These are phyloP conservation scores for Elachura formosa DNA, from an alignment of 2,113 vertebrate species.

Conservation along the genomic window DNA sequence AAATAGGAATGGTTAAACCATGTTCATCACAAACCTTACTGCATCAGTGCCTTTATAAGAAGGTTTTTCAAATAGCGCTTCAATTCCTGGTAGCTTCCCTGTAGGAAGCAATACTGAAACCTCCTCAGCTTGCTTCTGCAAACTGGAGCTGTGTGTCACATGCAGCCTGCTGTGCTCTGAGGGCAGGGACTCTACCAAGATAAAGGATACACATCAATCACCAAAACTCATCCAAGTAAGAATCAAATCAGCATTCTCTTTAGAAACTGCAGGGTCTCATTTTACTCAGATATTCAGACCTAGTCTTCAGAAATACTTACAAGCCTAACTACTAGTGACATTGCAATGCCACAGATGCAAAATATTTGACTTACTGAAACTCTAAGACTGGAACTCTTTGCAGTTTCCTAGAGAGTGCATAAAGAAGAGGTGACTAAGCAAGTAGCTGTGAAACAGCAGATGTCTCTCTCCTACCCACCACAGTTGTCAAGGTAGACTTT, in stretches of 20 bases:
- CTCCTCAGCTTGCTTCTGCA: not conserved
- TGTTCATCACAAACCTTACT: not conserved
- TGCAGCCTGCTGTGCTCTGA: not conserved
- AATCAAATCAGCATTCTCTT: not conserved
- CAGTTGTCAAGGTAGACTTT: not conserved
- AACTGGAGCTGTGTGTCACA: not conserved
- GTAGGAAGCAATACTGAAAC: not conserved
- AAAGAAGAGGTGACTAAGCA: not conserved
- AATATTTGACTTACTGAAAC: not conserved
- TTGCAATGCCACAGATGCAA: not conserved
- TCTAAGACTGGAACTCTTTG: not conserved
- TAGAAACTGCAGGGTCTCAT: not conserved
- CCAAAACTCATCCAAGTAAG: not conserved
- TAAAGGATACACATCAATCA: not conserved
- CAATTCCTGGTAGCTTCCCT: not conserved
- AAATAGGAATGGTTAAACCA: not conserved
- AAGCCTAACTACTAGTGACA: not conserved
- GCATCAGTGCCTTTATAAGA: conserved; percentile 54
- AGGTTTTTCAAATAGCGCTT: conserved; percentile 3
- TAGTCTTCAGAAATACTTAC: not conserved
- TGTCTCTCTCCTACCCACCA: not conserved
- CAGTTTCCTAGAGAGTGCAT: not conserved
- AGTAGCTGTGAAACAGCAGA: not conserved
- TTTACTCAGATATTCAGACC: not conserved
- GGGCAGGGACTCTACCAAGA: not conserved